phyloP scores from a whole-genome alignment of 2,888 invertebrate genomes.

The Glomeris marginata region DNA sequence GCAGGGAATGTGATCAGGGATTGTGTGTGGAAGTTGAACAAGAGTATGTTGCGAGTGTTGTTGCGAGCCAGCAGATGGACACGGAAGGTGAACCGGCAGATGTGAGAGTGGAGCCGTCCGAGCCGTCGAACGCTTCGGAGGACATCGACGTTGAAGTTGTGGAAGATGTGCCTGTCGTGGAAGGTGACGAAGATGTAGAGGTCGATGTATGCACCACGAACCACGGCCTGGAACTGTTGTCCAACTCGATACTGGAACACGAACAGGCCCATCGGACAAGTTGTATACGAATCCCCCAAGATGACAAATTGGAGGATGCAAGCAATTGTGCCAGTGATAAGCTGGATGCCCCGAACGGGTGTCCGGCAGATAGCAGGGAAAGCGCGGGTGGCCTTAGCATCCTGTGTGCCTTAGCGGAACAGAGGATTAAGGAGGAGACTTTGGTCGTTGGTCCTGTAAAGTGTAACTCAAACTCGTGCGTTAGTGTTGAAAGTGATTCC shows the following conservation, averaged over 20 bases:
- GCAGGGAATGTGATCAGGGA: neutral
- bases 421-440: slow-evolving; percentile 57
- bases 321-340: neutral
- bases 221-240: slow-evolving; percentile 56
- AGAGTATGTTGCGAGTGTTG: too few species aligned
- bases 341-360: too few species aligned
- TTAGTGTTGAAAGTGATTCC: slow-evolving; percentile 29
- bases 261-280: slow-evolving; percentile 32
- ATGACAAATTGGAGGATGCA: neutral
- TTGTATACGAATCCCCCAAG: too few species aligned
- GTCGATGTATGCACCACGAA: slow-evolving; percentile 17
- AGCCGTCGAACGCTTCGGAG: slow-evolving; percentile 2
- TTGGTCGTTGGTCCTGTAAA: slow-evolving; percentile 15
- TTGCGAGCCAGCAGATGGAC: neutral
- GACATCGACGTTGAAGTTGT: slow-evolving; percentile 22
- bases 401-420: slow-evolving; percentile 69
- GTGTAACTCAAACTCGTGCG: slow-evolving; percentile 25
- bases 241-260: slow-evolving; percentile 70
- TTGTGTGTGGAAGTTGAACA: neutral
- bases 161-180: slow-evolving; percentile 45
- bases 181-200: slow-evolving; percentile 11
- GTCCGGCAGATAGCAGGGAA: too few species aligned
- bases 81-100: neutral
- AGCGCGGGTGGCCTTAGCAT: slow-evolving; percentile 41
- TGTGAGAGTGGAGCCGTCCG: neutral